Base-by-base conservation (phyloP, 2,797 vertebrate species). In the Acipenser ruthenus region DNA sequence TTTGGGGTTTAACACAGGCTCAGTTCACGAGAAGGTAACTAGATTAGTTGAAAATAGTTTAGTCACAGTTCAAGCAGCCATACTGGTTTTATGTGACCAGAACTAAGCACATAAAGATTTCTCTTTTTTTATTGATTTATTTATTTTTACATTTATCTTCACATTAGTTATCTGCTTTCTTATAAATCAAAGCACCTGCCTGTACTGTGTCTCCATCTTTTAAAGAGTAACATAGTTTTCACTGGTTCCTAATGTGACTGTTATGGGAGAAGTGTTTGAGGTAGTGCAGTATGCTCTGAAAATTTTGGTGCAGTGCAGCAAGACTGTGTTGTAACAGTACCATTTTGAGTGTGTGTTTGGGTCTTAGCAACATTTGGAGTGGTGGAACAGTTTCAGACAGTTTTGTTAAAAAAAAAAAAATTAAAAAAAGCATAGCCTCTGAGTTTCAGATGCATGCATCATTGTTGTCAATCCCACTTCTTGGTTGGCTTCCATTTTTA, bases 301-400 rank as follows among this genome's bases (percentile, higher is more conserved):
- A 88, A 88, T 86, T 92, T 94, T 97, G 93, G 91, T 93, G 95
- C 95, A 89, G 80, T 88, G 86, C 87, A 85, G 86, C 79, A 84
- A 72, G 77, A 81, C 84, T 85, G 84, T 83, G 68, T 84, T 83
- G 87, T 91, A 94, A 93, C 91, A 92, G 89, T 81, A 80, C 83
- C 89, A 80, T 77, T 83, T 78, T 80, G 79, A 79, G 75, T 78
- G 80, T 78, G 74, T 72, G 77, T 80, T 79, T 81, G 81, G 77
- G 80, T 87, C 80, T 74, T 74, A 73, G 82, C 78, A 79, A 77
- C 73, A 55, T 80, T 90, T 79, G 49, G 71, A 87, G 72, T 78
- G 77, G 79, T 81, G 80, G 84, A 86, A 88, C 80, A 79, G 79
- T 83, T 88, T 80, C 84, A 86, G 81, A 79, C 81, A 80, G 78